Conservation (phyloP, 2,888 invertebrate genomes). For the Eulithis testata region DNA sequence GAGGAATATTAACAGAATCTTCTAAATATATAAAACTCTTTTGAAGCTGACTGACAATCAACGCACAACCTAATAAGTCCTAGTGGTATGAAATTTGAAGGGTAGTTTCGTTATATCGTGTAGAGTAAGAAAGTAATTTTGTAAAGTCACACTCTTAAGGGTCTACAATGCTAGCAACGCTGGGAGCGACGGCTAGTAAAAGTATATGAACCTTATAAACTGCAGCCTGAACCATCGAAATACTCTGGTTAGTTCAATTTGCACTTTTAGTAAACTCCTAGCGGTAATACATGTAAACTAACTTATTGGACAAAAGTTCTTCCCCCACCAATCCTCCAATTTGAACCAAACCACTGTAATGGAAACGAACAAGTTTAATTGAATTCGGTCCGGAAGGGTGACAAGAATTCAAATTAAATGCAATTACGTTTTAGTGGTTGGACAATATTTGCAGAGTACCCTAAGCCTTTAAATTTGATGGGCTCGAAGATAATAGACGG, state of each 20-base stretch:
- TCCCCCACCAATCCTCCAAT: constrained; percentile 49
- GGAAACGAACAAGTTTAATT: constrained; percentile 77
- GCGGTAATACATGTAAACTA: constrained; percentile 24
- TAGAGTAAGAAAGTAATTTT: too few species aligned
- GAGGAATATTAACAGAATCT: too few species aligned
- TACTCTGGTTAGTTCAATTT: background rate
- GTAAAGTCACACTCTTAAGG: too few species aligned
- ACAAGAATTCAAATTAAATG: constrained; percentile 68
- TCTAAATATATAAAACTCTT: too few species aligned
- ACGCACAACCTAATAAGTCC: too few species aligned
- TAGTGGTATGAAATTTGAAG: too few species aligned
- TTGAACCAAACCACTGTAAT: constrained; percentile 53
- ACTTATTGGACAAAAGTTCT: constrained; percentile 36
- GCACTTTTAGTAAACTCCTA: background rate
- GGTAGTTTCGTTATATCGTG: too few species aligned
- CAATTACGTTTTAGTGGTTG: constrained; percentile 53
- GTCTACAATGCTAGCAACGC: too few species aligned
- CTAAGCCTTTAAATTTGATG: constrained; percentile 28
- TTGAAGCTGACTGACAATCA: too few species aligned
- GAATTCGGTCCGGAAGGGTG: constrained; percentile 68
- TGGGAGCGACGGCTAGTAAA: too few species aligned
- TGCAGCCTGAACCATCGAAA: background rate
- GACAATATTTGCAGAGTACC: constrained; percentile 41
- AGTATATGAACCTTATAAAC: background rate
- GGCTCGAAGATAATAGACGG: constrained; percentile 16